Base-by-base conservation (phyloP, 2,888 invertebrate species). In the Pammene fasciana region DNA sequence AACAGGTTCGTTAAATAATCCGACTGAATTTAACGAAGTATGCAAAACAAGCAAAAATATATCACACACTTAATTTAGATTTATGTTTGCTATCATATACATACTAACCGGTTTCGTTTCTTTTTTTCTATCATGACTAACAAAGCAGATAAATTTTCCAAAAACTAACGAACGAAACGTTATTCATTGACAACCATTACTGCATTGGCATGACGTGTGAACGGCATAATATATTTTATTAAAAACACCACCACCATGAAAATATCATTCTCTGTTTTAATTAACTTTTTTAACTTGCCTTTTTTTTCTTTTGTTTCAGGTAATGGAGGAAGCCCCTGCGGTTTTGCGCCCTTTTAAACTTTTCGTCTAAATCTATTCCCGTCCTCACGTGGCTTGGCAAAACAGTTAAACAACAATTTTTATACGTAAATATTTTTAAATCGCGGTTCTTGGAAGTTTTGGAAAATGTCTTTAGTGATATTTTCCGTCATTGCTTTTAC, bases 271-370 rank as follows among this genome's bases (percentile, higher is more conserved):
- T 10, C 18, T 5, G 0, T 26, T 14, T 34, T 14, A 48, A 9
- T 8, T 48, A n/a, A n/a, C n/a, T 46, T n/a, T 43, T 46, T 65
- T 56, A n/a, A 46, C 48, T 26, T 8, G n/a, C 5, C 5, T 62
- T 18, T 26, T 62, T 18, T 26, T 67, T 83, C 75, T 86, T 45
- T 89, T 89, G 88, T 89, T 89, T 59, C 89, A 89, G 89, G 89
- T 89, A 89, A 83, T 72, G 78, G 79, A 82, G 82, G 83, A 82
- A 84, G 76, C 75, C 73, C 78, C 59, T 18, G 71, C 70, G 82
- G 83, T 77, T 74, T 72, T 70, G 72, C 74, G 74, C 76, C 73
- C 74, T 71, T 65, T 26, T 14, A 13, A 11, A 46, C 59, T 79
- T 78, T 77, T 74, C 61, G 72, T 45, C 68, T 59, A 52, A 61